Evolutionary conservation across 2,888 invertebrate genomes (phyloP).

Genomic region (Romanomermis culicivorax): DNA sequence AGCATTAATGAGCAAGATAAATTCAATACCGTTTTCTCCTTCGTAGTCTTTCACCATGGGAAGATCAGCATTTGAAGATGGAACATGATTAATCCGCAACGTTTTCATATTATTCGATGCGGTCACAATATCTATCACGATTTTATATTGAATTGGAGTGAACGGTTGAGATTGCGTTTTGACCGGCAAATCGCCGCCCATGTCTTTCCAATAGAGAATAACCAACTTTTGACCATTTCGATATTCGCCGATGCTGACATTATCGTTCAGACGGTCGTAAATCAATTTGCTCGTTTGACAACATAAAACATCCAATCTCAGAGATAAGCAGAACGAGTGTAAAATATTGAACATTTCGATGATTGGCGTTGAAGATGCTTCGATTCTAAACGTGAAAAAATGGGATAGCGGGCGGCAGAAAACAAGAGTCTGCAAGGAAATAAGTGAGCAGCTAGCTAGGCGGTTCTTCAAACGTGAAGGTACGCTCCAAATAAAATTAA

Average conservation of each 20-base stretch:
- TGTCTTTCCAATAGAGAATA: slow-evolving; percentile 78
- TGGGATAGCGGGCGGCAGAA: neutral
- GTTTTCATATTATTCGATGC: neutral
- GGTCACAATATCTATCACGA: neutral
- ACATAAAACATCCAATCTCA: slow-evolving; percentile 59
- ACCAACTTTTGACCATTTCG: slow-evolving; percentile 63
- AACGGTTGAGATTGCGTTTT: neutral
- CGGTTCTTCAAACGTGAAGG: no score
- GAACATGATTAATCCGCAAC: neutral
- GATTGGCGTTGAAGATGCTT: slow-evolving; percentile 13
- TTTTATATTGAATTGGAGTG: slow-evolving; percentile 1
- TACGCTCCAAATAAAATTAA: neutral
- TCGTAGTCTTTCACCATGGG: neutral
- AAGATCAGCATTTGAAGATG: neutral
- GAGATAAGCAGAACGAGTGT: slow-evolving; percentile 61
- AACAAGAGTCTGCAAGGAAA: no score
- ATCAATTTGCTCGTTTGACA: slow-evolving; percentile 44
- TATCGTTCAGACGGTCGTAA: slow-evolving; percentile 56
- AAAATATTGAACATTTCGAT: slow-evolving; percentile 21
- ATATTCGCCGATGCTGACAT: slow-evolving; percentile 49
- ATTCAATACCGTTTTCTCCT: no score
- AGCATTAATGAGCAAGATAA: no score
- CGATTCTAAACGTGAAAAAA: neutral
- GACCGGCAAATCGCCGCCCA: slow-evolving; percentile 1
- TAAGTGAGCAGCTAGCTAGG: no score